A percentile compares a stretch with the other conserved stretches of the same genome.
phyloP scores from a whole-genome alignment of 2,888 invertebrate genomes.

The Trichogramma evanescens region DNA sequence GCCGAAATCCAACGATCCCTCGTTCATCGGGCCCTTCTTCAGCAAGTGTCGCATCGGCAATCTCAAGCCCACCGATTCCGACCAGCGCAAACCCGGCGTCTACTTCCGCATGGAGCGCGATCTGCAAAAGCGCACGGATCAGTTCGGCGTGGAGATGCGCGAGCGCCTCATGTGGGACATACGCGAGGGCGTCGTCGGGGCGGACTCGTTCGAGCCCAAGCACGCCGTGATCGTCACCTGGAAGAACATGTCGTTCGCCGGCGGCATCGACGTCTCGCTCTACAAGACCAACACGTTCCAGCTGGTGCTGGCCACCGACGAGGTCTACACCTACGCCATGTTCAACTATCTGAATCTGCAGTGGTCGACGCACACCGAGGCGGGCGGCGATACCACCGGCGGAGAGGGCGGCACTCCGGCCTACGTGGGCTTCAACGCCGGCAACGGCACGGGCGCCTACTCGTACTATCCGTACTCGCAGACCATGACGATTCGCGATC shows the following conservation, averaged over 20 bases:
- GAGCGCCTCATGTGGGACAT: conserved; percentile 85
- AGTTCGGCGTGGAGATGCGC: conserved; percentile 77
- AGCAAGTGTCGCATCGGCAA: conserved; percentile 79
- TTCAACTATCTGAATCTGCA: conserved; percentile 88
- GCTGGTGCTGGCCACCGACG: conserved; percentile 86
- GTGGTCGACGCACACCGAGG: conserved; percentile 88
- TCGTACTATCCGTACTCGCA: conserved; percentile 89
- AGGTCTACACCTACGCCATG: conserved; percentile 88
- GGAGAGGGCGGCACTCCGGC: conserved; percentile 85
- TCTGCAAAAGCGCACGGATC: conserved; percentile 67
- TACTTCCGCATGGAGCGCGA: conserved; percentile 72
- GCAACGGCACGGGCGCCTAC: conserved; percentile 83
- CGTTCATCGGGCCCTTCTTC: conserved; percentile 90
- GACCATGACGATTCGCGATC: conserved; percentile 72
- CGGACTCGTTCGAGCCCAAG: conserved; percentile 84
- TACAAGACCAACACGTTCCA: conserved; percentile 93
- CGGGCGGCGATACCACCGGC: conserved; percentile 78
- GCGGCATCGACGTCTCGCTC: conserved; percentile 76
- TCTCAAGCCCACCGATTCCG: conserved; percentile 64
- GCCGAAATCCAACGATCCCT: conserved; percentile 80
- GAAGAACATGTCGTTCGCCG: conserved; percentile 92
- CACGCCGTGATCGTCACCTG: conserved; percentile 87
- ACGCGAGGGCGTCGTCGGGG: conserved; percentile 82
- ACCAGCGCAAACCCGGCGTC: conserved; percentile 71
- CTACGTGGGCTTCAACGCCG: conserved; percentile 93